Base-by-base conservation (phyloP, 2,888 invertebrate species). In the Antitype chi region DNA sequence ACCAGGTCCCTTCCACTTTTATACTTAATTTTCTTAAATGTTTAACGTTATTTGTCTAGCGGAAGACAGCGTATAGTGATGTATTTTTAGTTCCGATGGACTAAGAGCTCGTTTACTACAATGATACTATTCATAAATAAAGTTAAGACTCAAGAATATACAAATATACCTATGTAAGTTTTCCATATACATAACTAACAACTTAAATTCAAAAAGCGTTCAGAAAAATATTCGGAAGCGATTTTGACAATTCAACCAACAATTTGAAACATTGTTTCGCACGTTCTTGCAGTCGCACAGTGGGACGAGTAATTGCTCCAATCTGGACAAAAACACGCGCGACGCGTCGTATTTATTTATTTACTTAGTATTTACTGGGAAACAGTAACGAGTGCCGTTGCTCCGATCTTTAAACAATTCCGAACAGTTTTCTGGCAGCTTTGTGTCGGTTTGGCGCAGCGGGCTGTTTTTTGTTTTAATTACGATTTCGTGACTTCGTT, bases 341-440 rank as follows among this genome's bases (percentile, higher is more conserved):
- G 80, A 78, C 85, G 83, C 84, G 84, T 91, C 91, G 91, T 95
- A 96, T 96, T 96, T 96, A 96, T 96, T 96, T 96, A 96, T 96
- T 96, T 96, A 96, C 94, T 93, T 92, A 91, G 92, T 95, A 95
- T 95, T 95, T 96, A 95, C 94, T 94, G 86, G 81, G 93, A 90
- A 94, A 95, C 95, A 94, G 92, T 91, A 93, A 93, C 93, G 93
- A 93, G 92, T 87, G 87, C 88, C 89, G 86, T 85, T 76, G 76
- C 82, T 79, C 70, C 74, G 60, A 74, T 76, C 83, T 84, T 76
- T 79, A 77, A 87, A 84, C 87, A 87, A 66, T 82, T 81, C 73
- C 38, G 78, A 80, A 86, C 81, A 79, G 76, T 83, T 86, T 87
- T 87, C 84, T 87, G 87, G 84, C 87, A 84, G 77, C 78, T 74